These are phyloP conservation scores for Felis chaus DNA, from an alignment of 2,113 vertebrate genomes.

Conservation along the genomic window DNA sequence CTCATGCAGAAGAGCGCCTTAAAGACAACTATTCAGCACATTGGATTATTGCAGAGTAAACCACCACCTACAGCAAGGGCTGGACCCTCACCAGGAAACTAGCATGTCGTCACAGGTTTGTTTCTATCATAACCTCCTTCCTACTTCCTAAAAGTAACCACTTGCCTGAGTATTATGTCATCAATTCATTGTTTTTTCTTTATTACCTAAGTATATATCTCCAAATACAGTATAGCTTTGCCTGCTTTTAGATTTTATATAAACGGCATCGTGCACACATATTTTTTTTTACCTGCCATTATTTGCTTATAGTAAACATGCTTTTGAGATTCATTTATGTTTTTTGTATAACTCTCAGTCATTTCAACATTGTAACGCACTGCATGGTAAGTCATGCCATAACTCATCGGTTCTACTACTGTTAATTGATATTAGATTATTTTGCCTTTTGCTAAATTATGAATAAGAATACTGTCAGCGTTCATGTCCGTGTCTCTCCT, in stretches of 20 bases:
- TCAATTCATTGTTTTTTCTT: not conserved
- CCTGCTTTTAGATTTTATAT: not conserved
- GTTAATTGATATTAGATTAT: not conserved
- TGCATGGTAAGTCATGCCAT: not conserved
- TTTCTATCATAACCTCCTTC: not conserved
- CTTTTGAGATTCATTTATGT: not conserved
- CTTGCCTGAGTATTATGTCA: not conserved
- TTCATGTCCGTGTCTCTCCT: not conserved
- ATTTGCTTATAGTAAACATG: not conserved
- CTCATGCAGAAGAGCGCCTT: too few species aligned
- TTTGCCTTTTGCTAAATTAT: not conserved
- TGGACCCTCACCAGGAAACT: not conserved
- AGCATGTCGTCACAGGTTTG: fast-evolving
- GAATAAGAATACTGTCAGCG: not conserved
- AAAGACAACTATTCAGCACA: not conserved
- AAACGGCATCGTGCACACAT: not conserved
- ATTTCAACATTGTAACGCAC: not conserved
- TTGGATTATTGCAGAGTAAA: not conserved
- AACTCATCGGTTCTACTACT: not conserved
- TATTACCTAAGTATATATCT: not conserved
- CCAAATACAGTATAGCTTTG: not conserved
- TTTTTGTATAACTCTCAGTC: not conserved
- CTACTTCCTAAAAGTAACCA: not conserved
- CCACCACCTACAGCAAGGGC: not conserved
- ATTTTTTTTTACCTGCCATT: not conserved